Evolutionary conservation across 1,140 invertebrate genomes (phyloP).

Genomic region (Doryteuthis pealeii): DNA sequence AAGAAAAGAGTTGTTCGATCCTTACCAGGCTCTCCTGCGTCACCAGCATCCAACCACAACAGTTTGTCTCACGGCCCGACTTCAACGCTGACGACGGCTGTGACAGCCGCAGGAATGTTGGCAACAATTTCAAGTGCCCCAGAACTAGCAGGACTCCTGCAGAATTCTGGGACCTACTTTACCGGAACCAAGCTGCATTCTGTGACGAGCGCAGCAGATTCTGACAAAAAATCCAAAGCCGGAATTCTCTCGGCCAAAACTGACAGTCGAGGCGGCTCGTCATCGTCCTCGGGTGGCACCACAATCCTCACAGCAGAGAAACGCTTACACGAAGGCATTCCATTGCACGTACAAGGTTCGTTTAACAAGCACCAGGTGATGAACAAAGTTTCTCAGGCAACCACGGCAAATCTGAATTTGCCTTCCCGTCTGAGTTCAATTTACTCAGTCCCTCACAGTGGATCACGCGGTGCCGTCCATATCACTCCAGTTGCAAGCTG

Average conservation of each 20-base stretch:
- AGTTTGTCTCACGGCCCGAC: background rate
- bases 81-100: background rate
- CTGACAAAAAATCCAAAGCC: background rate
- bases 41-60: background rate
- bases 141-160: conserved; percentile 40
- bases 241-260: background rate
- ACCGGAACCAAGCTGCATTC: conserved; percentile 17
- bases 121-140: conserved; percentile 33
- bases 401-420: background rate
- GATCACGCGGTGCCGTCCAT: conserved; percentile 31
- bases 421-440: background rate
- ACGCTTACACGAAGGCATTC: background rate
- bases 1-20: conserved; percentile 30
- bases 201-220: conserved; percentile 10
- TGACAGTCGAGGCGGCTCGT: background rate
- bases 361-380: background rate
- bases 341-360: background rate
- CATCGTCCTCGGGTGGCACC: background rate
- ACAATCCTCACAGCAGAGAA: background rate
- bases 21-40: conserved; percentile 11
- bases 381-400: background rate
- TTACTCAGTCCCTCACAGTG: conserved; percentile 16
- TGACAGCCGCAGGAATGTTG: conserved; percentile 7
- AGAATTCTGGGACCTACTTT: conserved; percentile 16
- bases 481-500: conserved; percentile 37